A percentile compares a stretch with the other conserved stretches of the same genome.
These are phyloP conservation scores for Drosophila kanapiae DNA, from an alignment of 1,140 invertebrate species.

Conservation along the genomic window DNA sequence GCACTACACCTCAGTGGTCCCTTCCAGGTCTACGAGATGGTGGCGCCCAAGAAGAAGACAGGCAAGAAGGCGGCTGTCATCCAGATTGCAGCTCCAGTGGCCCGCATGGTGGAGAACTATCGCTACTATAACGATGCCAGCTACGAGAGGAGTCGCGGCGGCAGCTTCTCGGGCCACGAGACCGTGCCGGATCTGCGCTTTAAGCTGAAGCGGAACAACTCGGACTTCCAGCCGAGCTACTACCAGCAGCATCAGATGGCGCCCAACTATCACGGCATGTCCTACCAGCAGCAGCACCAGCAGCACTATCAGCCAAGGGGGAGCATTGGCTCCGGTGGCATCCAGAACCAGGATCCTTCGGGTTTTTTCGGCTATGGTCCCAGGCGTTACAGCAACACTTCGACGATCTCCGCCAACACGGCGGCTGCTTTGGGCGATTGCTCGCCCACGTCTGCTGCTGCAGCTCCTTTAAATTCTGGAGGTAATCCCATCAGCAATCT, in stretches of 20 bases:
- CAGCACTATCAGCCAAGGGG: slow-evolving; percentile 64
- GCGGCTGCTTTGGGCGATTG: slow-evolving; percentile 56
- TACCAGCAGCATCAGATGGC: slow-evolving; percentile 50
- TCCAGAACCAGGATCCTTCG: slow-evolving; percentile 26
- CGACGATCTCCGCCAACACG: slow-evolving; percentile 74
- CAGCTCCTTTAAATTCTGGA: slow-evolving; percentile 32
- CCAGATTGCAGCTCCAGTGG: slow-evolving; percentile 73
- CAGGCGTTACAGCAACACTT: slow-evolving; percentile 79
- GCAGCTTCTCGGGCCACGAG: slow-evolving; percentile 79
- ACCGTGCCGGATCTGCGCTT: slow-evolving; percentile 71
- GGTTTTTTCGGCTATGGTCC: slow-evolving; percentile 76
- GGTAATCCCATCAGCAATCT: slow-evolving; percentile 52
- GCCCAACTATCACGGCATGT: slow-evolving; percentile 42
- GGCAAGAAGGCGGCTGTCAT: slow-evolving; percentile 83
- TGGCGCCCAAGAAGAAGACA: slow-evolving; percentile 85
- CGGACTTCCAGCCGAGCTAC: slow-evolving; percentile 74
- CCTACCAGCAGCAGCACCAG: slow-evolving; percentile 39
- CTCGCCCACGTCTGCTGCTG: slow-evolving; percentile 49
- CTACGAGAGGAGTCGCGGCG: slow-evolving; percentile 79
- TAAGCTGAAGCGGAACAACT: slow-evolving; percentile 81
- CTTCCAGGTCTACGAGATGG: slow-evolving; percentile 83
- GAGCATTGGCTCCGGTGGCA: slow-evolving; percentile 21
- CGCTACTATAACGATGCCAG: slow-evolving; percentile 77
- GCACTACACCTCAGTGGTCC: slow-evolving; percentile 88
- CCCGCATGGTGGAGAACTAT: slow-evolving; percentile 84